Conservation (phyloP, 2,797 vertebrate genomes). For the Phrynocephalus vlangalii region DNA sequence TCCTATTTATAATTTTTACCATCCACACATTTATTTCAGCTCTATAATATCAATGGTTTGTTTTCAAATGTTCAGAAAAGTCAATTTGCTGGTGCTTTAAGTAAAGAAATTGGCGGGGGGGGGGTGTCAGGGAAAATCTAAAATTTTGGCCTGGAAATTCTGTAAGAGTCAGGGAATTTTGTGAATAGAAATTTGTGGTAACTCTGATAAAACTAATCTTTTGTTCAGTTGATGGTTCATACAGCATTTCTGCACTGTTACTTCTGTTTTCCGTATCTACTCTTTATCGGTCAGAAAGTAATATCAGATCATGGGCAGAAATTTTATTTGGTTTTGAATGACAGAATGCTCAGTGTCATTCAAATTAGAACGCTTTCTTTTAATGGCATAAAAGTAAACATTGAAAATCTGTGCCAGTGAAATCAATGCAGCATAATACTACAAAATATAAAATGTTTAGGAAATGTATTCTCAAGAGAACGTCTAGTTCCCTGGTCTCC, state of each 20-base stretch:
- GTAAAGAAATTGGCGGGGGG: no score
- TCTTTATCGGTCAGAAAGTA: neutral
- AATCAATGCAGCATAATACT: neutral
- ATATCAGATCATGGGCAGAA: neutral
- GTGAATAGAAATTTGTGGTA: no score
- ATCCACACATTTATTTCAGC: no score
- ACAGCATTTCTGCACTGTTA: neutral
- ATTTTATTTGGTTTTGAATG: neutral
- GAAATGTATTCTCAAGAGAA: neutral
- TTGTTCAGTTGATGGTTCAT: neutral
- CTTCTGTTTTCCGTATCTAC: neutral
- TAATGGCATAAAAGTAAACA: accelerated
- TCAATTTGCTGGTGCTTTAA: no score
- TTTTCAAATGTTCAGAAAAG: no score
- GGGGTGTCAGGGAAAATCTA: no score
- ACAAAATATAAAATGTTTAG: neutral
- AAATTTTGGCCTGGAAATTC: no score
- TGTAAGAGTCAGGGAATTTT: no score
- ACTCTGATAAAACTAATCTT: neutral
- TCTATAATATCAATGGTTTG: no score
- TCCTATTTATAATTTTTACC: no score
- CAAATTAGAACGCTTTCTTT: neutral
- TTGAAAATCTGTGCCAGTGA: neutral
- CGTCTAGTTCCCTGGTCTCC: no score
- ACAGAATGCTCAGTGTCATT: neutral